Evolutionary conservation across 64 coral and sea anemone species (phyloP), one percentile per base, ranked within the genome.

Genomic region (Pachyseris speciosa): DNA sequence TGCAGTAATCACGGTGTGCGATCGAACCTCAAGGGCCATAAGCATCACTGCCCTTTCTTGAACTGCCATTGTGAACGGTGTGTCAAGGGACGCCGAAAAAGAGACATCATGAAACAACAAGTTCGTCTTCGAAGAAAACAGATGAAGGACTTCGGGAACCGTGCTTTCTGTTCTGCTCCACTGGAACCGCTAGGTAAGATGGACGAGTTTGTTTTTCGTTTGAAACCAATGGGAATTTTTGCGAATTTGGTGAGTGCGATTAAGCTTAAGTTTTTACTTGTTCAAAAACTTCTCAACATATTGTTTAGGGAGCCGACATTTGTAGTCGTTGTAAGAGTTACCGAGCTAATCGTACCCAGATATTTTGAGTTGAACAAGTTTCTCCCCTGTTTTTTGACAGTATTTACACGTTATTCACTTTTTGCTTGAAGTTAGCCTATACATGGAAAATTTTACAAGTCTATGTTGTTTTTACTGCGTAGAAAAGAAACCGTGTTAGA

Each of bases 41-140:
- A 91, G 27, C 68, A 64, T 63, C 9, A 26, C 4, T 96, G 94
- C 36, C 67, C 67, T 25, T 96, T 91, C 67, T 87, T 42, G 29
- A 57, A 84, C 16, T 96, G 94, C 40, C 33, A 65, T 25, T 96
- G 94, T 45, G 40, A 77, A 4, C 69, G 55, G 9, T 96, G 94
- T 50, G 37, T 74, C 19, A 85, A 91, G 7, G 79, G 83, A 30
- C 74, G 89, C 2, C 34, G 71, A 49, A 92, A 67, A 69, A 64
- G 94, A 67, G 77, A 92, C 11, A 69, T 92, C 31, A 96, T 96
- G 94, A 91, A 75, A 75, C 75, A 51, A 45, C 94, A 96, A 91
- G 94, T 96, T 38, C 78, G 81, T 55, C 75, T 96, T 55, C 74
- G 94, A 28, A 81, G 94, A 76, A 90, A 92, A 47, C 94, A 96